Conservation (phyloP, 2,888 invertebrate species). For the Sarcophaga subvicina region DNA sequence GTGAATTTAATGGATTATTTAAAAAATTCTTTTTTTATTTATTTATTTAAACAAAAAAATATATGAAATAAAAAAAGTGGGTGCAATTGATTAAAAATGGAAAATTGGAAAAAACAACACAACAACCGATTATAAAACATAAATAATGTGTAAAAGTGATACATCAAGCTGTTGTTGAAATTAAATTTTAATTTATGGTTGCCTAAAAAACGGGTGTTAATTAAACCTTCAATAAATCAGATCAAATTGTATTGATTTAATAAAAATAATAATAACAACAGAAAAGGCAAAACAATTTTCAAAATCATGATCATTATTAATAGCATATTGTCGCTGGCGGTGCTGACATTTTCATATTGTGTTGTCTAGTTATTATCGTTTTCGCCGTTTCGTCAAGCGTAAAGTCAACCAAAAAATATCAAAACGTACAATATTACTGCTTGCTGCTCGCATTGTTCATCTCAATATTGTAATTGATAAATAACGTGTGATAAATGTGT, state of each 20-base stretch:
- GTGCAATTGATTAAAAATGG: constrained; percentile 29
- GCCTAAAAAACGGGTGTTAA: constrained; percentile 30
- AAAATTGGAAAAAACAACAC: not conserved
- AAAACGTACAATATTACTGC: no score
- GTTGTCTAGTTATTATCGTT: not conserved
- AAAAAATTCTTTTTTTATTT: not conserved
- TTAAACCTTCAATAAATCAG: constrained; percentile 34
- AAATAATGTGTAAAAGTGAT: constrained; percentile 19
- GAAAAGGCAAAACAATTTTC: not conserved
- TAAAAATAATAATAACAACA: constrained; percentile 11
- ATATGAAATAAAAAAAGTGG: constrained; percentile 21
- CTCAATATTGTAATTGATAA: constrained; percentile 62
- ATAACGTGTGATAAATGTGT: constrained; percentile 69
- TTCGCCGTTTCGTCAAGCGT: constrained; percentile 31
- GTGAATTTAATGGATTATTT: not conserved
- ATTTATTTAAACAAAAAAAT: not conserved
- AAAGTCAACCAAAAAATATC: not conserved
- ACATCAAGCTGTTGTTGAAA: constrained; percentile 20
- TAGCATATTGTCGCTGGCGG: not conserved
- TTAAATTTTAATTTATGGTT: constrained; percentile 29
- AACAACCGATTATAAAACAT: constrained; percentile 5
- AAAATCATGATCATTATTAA: constrained; percentile 44
- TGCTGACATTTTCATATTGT: not conserved
- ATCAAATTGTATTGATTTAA: constrained; percentile 24
- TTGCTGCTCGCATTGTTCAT: constrained; percentile 18